These are phyloP conservation scores for Ictidomys tridecemlineatus DNA, from an alignment of 2,113 vertebrate species.

Conservation along the genomic window DNA sequence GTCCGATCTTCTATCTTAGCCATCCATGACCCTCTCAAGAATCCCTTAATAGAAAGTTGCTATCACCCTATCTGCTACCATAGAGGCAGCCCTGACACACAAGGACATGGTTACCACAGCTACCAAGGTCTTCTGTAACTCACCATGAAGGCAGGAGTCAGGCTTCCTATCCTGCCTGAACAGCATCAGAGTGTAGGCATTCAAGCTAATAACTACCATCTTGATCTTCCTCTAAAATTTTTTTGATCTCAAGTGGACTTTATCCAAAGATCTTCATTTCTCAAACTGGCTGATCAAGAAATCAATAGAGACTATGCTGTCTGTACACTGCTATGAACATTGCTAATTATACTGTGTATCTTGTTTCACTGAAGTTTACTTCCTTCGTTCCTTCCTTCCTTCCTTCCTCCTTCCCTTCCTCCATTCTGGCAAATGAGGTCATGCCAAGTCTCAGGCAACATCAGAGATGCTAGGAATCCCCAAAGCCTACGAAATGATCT, in stretches of 20 bases:
- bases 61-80: not conserved
- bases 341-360: not conserved
- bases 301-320: not conserved
- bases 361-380: not conserved
- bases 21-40: not conserved
- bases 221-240: not conserved
- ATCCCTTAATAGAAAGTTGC: not conserved
- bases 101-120: too few species aligned
- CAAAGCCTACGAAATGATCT: not conserved
- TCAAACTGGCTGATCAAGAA: not conserved
- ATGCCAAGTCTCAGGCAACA: not conserved
- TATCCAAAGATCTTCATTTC: not conserved
- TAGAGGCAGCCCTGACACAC: not conserved
- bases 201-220: not conserved
- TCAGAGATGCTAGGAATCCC: not conserved
- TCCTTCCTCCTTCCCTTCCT: not conserved
- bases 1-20: not conserved
- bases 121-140: not conserved
- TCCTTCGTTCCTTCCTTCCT: not conserved
- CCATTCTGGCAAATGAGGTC: not conserved
- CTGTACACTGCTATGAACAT: not conserved
- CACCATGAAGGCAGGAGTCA: not conserved
- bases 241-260: conserved; percentile 17
- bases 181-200: not conserved
- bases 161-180: not conserved